Evolutionary conservation across 2,113 vertebrate genomes (phyloP).

Genomic region (Leptocoma aspasia): DNA sequence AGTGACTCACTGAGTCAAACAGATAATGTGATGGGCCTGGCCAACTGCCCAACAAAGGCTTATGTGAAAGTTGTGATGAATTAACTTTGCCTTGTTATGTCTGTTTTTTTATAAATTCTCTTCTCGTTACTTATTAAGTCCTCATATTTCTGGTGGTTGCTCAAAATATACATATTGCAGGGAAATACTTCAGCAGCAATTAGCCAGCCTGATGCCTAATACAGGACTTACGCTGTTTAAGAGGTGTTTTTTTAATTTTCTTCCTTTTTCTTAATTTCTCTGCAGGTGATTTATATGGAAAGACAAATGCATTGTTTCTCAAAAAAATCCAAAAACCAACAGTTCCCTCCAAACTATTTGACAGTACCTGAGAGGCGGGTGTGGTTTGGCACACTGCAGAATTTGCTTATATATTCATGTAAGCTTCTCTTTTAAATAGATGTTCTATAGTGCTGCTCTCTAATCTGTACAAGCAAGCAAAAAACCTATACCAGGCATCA

Average conservation of each 20-base stretch:
- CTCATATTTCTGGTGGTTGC: conserved; percentile 55
- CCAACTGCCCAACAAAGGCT: conserved; percentile 76
- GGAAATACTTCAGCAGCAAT: conserved; percentile 48
- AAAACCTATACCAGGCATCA: neutral
- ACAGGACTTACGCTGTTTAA: neutral
- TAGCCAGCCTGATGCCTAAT: neutral
- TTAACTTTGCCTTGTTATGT: conserved; percentile 74
- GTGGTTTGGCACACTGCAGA: neutral
- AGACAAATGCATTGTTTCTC: neutral
- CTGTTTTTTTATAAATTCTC: conserved; percentile 61
- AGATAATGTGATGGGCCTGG: conserved; percentile 79
- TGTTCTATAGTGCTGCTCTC: neutral
- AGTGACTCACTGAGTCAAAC: conserved; percentile 84
- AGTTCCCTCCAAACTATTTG: conserved; percentile 12
- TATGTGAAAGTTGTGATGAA: conserved; percentile 78
- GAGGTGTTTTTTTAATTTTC: neutral
- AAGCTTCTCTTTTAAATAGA: neutral
- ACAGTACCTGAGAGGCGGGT: neutral
- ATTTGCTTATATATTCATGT: neutral
- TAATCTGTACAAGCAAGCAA: neutral
- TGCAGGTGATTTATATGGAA: neutral
- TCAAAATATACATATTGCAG: neutral
- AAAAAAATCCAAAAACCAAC: neutral
- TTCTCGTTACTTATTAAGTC: conserved; percentile 54
- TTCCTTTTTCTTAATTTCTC: conserved; percentile 2